These are phyloP conservation scores for Planococcus citri DNA, from an alignment of 1,140 invertebrate species.

Conservation along the genomic window DNA sequence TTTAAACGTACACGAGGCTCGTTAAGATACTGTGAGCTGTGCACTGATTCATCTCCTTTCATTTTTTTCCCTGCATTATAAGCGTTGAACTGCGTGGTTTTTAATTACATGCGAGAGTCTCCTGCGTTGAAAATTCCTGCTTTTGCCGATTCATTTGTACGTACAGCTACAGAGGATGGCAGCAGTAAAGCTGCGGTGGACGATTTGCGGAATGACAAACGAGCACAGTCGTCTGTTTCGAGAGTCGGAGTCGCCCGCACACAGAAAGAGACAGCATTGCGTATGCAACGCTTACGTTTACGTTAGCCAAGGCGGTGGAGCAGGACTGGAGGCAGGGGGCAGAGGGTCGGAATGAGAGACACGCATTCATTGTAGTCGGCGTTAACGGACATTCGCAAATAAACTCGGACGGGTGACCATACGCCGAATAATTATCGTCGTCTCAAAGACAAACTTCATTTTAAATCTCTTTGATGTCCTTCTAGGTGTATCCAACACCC, in stretches of 20 bases:
- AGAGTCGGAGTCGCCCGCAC: too few relatives aligned
- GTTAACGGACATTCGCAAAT: conserved; percentile 19
- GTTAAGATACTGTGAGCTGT: too few relatives aligned
- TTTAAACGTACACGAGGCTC: background rate
- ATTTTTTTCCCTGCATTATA: background rate
- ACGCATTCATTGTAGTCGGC: background rate
- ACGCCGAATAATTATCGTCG: conserved; percentile 20
- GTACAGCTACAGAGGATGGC: too few relatives aligned
- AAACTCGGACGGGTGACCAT: conserved; percentile 17
- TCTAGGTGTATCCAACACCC: conserved; percentile 8
- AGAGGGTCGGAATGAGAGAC: background rate
- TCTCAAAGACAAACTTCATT: conserved; percentile 20
- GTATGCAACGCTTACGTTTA: too few relatives aligned
- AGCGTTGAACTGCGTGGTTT: background rate
- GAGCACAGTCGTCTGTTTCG: background rate
- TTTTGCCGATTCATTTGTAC: background rate
- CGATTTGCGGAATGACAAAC: background rate
- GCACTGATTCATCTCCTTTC: too few relatives aligned
- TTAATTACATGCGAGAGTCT: background rate
- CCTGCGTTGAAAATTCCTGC: background rate
- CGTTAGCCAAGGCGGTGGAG: too few relatives aligned
- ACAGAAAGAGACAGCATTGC: too few relatives aligned
- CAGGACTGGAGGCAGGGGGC: background rate
- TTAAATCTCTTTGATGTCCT: conserved; percentile 19
- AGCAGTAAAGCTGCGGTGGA: background rate